Evolutionary conservation across 2,888 invertebrate genomes (phyloP).

Genomic region (Chaitophorus viminalis): DNA sequence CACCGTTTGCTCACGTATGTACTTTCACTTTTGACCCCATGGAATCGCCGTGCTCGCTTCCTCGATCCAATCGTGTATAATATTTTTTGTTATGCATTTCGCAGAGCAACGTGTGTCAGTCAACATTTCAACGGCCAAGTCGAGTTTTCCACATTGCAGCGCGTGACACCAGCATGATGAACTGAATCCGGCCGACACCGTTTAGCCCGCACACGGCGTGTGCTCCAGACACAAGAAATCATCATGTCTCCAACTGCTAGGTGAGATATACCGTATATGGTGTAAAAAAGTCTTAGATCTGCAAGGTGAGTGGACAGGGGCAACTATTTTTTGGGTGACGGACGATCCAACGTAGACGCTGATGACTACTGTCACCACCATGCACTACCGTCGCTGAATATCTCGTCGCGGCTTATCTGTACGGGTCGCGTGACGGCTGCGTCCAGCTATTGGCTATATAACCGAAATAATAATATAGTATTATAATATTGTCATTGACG

Average conservation of each 20-base stretch:
- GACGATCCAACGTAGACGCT: neutral
- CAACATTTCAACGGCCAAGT: neutral
- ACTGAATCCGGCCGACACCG: constrained; percentile 24
- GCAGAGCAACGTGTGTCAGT: neutral
- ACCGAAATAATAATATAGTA: no score
- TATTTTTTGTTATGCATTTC: neutral
- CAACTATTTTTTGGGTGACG: neutral
- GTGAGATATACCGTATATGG: neutral
- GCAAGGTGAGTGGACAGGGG: neutral
- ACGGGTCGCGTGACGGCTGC: neutral
- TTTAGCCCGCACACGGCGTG: constrained; percentile 49
- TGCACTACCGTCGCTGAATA: neutral
- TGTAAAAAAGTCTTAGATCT: no score
- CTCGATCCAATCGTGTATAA: neutral
- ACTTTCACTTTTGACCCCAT: constrained; percentile 18
- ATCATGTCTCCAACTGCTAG: constrained; percentile 14
- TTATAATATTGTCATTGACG: no score
- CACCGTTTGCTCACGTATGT: neutral
- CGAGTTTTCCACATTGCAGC: neutral
- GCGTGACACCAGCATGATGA: neutral
- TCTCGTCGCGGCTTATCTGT: neutral
- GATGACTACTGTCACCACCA: neutral
- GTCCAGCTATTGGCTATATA: neutral
- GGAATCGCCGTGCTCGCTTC: neutral
- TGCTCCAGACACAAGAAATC: neutral